Conservation (phyloP, 2,797 vertebrate genomes). For the Scleropages formosus region DNA sequence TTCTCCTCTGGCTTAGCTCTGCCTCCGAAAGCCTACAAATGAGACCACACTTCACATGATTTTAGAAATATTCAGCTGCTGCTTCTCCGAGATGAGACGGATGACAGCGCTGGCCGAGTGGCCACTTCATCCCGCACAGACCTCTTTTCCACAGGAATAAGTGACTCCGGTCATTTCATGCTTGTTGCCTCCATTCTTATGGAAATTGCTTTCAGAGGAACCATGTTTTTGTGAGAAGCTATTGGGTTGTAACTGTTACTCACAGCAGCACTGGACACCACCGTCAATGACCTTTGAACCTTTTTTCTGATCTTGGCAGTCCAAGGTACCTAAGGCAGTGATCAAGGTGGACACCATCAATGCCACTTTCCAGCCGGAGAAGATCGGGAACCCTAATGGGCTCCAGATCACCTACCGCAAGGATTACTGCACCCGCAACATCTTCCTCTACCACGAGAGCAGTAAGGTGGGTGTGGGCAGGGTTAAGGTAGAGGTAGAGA, state of each 20-base stretch:
- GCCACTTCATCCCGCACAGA: not conserved
- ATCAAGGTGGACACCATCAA: constrained; percentile 85
- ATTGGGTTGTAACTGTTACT: too few species aligned
- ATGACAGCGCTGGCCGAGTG: not conserved
- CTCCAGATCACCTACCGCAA: constrained; percentile 88
- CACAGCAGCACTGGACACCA: not conserved
- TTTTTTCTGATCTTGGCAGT: constrained; percentile 54
- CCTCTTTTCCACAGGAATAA: too few species aligned
- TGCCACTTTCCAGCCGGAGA: constrained; percentile 84
- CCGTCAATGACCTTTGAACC: constrained; percentile 6
- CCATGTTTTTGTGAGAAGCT: too few species aligned
- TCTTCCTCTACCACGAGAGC: constrained; percentile 82
- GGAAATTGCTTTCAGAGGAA: constrained; percentile 12
- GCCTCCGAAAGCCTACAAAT: constrained; percentile 28
- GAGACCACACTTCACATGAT: constrained; percentile 2
- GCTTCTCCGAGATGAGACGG: not conserved
- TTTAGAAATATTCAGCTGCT: constrained; percentile 34
- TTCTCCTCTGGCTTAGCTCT: not conserved
- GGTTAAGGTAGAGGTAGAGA: not conserved
- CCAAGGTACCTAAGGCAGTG: constrained; percentile 83
- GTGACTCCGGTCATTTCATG: not conserved
- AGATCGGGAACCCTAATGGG: constrained; percentile 79
- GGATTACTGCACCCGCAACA: constrained; percentile 87
- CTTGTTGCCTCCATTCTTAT: not conserved
- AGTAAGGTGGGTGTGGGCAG: constrained; percentile 65